Evolutionary conservation across 2,888 invertebrate species (phyloP).

Genomic region (Drosophila aldrichi): DNA sequence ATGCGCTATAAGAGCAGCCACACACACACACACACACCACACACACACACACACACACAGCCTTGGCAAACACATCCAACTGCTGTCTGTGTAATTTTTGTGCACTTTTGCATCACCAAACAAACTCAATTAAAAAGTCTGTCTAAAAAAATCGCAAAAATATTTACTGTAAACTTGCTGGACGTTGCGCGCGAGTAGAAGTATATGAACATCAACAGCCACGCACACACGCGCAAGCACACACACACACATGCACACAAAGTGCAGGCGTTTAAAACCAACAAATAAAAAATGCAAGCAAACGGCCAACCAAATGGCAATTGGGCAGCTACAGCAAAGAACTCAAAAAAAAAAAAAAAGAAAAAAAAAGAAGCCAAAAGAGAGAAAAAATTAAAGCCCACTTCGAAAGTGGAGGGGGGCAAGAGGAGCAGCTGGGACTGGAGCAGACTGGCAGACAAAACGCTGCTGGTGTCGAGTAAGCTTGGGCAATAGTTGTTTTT

Average conservation of each 20-base stretch:
- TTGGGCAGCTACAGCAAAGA: slow-evolving; percentile 58
- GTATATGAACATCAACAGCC: slow-evolving; percentile 66
- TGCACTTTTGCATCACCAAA: slow-evolving; percentile 80
- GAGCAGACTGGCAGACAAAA: slow-evolving; percentile 48
- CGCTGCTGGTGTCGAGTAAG: slow-evolving; percentile 72
- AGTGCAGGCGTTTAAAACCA: slow-evolving; percentile 77
- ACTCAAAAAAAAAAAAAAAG: slow-evolving; percentile 6
- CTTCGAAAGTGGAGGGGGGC: not conserved
- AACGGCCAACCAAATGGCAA: slow-evolving; percentile 77
- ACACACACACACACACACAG: not conserved
- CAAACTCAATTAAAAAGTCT: slow-evolving; percentile 80
- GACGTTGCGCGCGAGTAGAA: slow-evolving; percentile 34
- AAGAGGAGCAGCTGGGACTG: not conserved
- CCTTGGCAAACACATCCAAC: slow-evolving; percentile 14
- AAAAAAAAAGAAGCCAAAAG: not conserved
- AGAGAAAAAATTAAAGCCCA: slow-evolving; percentile 13
- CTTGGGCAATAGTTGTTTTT: slow-evolving; percentile 69
- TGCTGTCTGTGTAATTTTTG: slow-evolving; percentile 74
- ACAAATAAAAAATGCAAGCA: slow-evolving; percentile 78
- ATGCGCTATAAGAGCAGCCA: slow-evolving; percentile 46
- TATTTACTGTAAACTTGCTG: slow-evolving; percentile 75
- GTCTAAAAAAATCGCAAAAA: slow-evolving; percentile 74
- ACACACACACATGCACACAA: slow-evolving; percentile 47
- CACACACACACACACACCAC: not conserved
- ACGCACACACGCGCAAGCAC: slow-evolving; percentile 30